Base-by-base conservation (phyloP, 1,140 invertebrate genomes). In the Littorina saxatilis region DNA sequence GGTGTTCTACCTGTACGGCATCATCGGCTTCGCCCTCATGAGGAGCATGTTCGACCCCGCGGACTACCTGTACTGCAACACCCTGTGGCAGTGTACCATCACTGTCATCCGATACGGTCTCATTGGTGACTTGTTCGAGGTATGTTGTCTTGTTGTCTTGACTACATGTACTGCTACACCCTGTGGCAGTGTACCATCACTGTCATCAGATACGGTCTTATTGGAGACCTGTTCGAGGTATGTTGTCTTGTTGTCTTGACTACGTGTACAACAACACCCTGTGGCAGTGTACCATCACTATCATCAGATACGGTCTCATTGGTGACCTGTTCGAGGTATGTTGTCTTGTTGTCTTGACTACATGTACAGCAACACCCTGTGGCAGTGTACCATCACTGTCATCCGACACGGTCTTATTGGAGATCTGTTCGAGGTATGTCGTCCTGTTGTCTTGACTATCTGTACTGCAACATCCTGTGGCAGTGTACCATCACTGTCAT, bases 171-270 rank as follows among this genome's bases (percentile, higher is more conserved):
- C 81, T 92, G 92, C 83, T 86, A 87, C 82, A 87, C 90, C 3
- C 79, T 92, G 15, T 92, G 89, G 89, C 87, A 92, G 85, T 92
- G 92, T 81, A 92, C 91, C 2, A 85, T 92, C 23, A 92, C 91
- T 1, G 88, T 92, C 32, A 88, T 92, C 20, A 85, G 90, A 80
- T 91, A 91, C 79, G 92, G 92, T 7, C 87, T 92, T 13, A 91
- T 92, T 17, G 91, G 91, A 29, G 91, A 91, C 72, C 84, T 92
- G 5, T 92, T 92, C 83, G 90, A 92, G 85, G 91, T 92, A 83
- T 84, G 55, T 58, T 29, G 43, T 47, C 43, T 47, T 5, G 7
- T 17, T 47, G 43, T 47, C 43, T 47, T 5, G 43, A 9, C 43
- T 47, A 17, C 17, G 7, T 47, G 7, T 47, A 47, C 43, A 9